Conservation (phyloP, 1,140 invertebrate species). For the Orussus abietinus region DNA sequence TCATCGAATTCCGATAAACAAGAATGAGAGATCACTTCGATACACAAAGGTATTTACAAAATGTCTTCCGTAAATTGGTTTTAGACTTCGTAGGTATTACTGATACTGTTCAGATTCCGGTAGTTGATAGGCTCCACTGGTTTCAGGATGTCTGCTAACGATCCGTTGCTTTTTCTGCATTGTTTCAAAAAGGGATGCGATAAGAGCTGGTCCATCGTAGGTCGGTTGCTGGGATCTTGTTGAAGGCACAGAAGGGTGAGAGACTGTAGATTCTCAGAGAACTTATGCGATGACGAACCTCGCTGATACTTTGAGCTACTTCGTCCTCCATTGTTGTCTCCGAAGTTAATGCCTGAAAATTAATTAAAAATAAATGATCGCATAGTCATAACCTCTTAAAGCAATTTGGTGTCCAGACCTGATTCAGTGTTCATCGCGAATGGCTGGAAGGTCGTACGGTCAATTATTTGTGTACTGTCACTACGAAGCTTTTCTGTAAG, state of each 20-base stretch:
- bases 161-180: slow-evolving; percentile 39
- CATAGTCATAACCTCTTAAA: slow-evolving; percentile 4
- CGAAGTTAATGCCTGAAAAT: slow-evolving; percentile 8
- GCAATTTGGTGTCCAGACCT: slow-evolving; percentile 26
- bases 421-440: slow-evolving; percentile 54
- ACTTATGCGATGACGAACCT: slow-evolving; percentile 50
- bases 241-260: slow-evolving; percentile 69
- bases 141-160: slow-evolving; percentile 52
- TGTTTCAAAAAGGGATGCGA: slow-evolving; percentile 76
- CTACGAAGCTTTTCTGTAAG: slow-evolving; percentile 84
- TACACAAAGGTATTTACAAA: too few relatives aligned
- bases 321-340: slow-evolving; percentile 25
- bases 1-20: too few relatives aligned
- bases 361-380: slow-evolving; percentile 6
- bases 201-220: slow-evolving; percentile 62
- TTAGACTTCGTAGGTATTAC: too few relatives aligned
- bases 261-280: slow-evolving; percentile 72
- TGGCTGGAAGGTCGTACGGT: slow-evolving; percentile 67
- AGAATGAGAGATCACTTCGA: too few relatives aligned
- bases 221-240: slow-evolving; percentile 63
- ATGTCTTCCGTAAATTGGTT: too few relatives aligned
- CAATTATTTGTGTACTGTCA: slow-evolving; percentile 70
- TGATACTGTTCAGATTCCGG: too few relatives aligned
- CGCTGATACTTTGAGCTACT: slow-evolving; percentile 22
- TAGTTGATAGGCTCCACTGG: slow-evolving; percentile 56